These are phyloP conservation scores for Coptodon rendalli DNA, from an alignment of 2,113 vertebrate genomes.

Conservation along the genomic window DNA sequence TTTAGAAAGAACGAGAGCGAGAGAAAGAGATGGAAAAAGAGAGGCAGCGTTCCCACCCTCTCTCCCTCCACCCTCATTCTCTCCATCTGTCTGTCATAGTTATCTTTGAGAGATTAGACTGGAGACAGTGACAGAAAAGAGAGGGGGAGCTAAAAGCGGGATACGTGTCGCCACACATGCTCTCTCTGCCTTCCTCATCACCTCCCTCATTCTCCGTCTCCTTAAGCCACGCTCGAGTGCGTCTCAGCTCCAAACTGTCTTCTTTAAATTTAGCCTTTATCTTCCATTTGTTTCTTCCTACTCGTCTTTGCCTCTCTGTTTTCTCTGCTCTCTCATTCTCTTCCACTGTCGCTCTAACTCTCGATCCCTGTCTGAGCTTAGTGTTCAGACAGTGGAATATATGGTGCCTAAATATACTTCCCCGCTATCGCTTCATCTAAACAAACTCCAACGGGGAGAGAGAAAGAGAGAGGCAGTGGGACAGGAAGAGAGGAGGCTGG, in stretches of 20 bases:
- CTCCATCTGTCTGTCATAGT: slow-evolving; percentile 55
- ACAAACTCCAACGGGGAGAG: slow-evolving; percentile 60
- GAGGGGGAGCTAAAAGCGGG: slow-evolving; percentile 5
- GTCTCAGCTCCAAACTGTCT: not conserved
- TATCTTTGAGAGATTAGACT: slow-evolving; percentile 70
- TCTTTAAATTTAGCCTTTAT: not conserved
- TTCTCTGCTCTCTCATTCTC: slow-evolving; percentile 20
- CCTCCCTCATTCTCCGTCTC: not conserved
- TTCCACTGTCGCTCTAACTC: slow-evolving; percentile 7
- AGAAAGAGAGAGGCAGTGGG: slow-evolving; percentile 53
- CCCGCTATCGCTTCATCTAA: slow-evolving; percentile 65
- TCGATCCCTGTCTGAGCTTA: slow-evolving; percentile 58
- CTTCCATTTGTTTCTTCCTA: not conserved
- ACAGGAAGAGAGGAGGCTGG: slow-evolving; percentile 58
- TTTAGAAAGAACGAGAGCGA: not conserved
- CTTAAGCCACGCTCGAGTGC: not conserved
- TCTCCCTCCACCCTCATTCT: slow-evolving; percentile 1
- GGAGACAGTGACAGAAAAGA: slow-evolving; percentile 52
- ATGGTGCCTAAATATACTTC: slow-evolving; percentile 67
- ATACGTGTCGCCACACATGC: slow-evolving; percentile 2
- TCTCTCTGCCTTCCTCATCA: not conserved
- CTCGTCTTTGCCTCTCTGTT: not conserved
- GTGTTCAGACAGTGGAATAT: slow-evolving; percentile 70
- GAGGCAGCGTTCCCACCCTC: not conserved
- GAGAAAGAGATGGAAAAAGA: not conserved